Evolutionary conservation across 30 jellyfish, hydroid and myxozoan genomes (phyloP), one percentile per base, ranked within the genome.

Genomic region (Turritopsis rubra): DNA sequence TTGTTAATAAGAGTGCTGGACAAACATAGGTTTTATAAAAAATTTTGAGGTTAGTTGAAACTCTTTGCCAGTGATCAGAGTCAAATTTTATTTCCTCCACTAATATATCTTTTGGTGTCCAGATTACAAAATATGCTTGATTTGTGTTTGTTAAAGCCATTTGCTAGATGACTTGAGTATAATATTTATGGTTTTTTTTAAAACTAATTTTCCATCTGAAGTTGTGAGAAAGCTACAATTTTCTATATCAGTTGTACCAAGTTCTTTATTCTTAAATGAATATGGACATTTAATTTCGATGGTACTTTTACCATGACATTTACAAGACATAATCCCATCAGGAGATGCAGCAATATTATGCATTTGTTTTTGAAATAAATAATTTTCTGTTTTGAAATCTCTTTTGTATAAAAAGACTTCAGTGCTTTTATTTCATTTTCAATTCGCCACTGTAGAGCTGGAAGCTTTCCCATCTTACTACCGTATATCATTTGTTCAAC

Each of bases 31-130:
- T n/a, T 16, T 19, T 9, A 27, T 68, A 68, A 19, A 68, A 86
- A 16, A 81, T 25, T 53, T 79, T 53, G 21, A 80, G 84, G 18
- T 53, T 80, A 3, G 76, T 65, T 80, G 52, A 7, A 18, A 52
- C 77, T 30, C n/a, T 53, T 16, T 21, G 28, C 87, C 87, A 80
- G 28, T 41, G 76, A 7, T 80, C 66, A 21, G 52, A 8, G 31
- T 80, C 60, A 65, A 80, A 80, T 65, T 25, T 29, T 17, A 80
- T 65, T 53, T 53, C n/a, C 60, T 80, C 87, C 8, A 19, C 26
- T 20, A 80, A 80, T 21, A 52, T 18, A 1, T 29, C 82, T 18
- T 80, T 53, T 21, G 54, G 25, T 9, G 84, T 80, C 87, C 87
- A 80, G 19, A 80, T 84, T n/a, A 80, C 54, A 54, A 80, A 80